Conservation (phyloP, 2,797 vertebrate species). For the Anguilla megastoma region DNA sequence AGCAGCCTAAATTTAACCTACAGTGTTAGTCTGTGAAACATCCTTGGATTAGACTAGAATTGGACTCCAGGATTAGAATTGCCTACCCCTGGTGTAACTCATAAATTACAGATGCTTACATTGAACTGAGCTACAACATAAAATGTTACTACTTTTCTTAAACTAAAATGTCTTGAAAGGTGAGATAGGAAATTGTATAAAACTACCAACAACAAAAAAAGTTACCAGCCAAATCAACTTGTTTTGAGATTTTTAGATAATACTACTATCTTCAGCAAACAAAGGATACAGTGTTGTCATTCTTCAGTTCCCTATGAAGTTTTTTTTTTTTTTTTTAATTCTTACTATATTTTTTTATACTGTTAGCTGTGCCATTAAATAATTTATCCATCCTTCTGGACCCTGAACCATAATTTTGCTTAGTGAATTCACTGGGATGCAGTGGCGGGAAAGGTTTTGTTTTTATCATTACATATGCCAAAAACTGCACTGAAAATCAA, state of each 20-base stretch:
- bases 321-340: background rate
- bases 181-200: background rate
- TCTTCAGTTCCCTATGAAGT: background rate
- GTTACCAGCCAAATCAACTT: background rate
- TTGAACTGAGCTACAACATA: background rate
- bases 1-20: background rate
- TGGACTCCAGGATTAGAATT: background rate
- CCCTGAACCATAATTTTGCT: background rate
- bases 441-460: background rate
- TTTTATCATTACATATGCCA: conserved; percentile 15
- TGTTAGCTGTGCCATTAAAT: conserved; percentile 24
- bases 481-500: conserved; percentile 25
- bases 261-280: background rate
- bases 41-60: background rate
- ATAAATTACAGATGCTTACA: background rate
- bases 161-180: background rate
- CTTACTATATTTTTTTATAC: background rate
- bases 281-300: background rate
- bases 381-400: conserved; percentile 1
- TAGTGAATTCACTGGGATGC: background rate
- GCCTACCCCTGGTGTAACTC: background rate
- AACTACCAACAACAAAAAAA: background rate
- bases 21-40: background rate
- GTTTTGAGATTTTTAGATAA: background rate
- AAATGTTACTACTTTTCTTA: background rate